These are phyloP conservation scores for Polyommatus iphigenia DNA, from an alignment of 2,888 invertebrate species.

Conservation along the genomic window DNA sequence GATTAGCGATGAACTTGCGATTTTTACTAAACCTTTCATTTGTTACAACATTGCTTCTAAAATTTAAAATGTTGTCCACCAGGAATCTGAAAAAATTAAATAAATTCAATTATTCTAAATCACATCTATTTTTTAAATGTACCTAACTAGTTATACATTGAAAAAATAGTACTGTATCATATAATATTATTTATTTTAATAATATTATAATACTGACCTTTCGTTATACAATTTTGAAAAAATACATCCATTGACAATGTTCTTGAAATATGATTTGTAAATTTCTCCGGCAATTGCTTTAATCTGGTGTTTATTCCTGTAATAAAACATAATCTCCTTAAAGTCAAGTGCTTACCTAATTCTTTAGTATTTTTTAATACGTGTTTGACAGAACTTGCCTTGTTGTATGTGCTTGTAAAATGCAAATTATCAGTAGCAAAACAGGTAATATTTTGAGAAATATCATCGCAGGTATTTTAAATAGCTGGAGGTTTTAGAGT, in stretches of 20 bases:
- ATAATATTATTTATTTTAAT: too few species aligned
- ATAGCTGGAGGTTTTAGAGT: not conserved
- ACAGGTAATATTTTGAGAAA: not conserved
- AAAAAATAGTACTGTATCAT: too few species aligned
- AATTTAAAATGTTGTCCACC: constrained; percentile 55
- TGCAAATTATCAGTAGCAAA: not conserved
- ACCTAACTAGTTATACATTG: too few species aligned
- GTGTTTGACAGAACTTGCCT: not conserved
- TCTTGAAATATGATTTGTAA: not conserved
- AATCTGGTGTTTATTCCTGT: not conserved
- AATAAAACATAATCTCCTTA: not conserved
- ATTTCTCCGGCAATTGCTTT: not conserved
- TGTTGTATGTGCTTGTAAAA: not conserved
- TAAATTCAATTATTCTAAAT: too few species aligned
- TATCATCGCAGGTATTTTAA: not conserved
- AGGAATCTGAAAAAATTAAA: constrained; percentile 50
- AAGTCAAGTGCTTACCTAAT: too few species aligned
- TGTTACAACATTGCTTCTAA: constrained; percentile 57
- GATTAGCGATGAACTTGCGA: constrained; percentile 66
- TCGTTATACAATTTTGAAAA: not conserved
- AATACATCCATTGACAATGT: not conserved
- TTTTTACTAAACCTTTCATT: constrained; percentile 60
- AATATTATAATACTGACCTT: not conserved
- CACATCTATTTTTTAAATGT: too few species aligned
- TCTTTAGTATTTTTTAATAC: too few species aligned